Percentiles rank a stretch among this genome's conserved stretches.
Conservation (phyloP, 2,113 vertebrate genomes). For the Pseudopipra pipra region DNA sequence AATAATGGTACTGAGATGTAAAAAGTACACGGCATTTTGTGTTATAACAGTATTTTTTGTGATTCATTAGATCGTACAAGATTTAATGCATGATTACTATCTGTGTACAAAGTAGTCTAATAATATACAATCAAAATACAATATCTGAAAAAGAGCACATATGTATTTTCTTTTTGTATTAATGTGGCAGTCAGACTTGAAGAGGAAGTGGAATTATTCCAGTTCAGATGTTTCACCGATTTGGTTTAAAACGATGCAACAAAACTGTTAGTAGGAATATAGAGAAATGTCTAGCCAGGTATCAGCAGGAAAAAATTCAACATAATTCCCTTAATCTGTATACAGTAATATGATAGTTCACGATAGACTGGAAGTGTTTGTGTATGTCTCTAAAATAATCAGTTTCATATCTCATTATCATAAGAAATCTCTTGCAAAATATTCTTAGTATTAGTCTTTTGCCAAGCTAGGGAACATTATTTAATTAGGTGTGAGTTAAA, state of each 20-base stretch:
- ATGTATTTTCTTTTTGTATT: background rate
- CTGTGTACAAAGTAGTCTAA: background rate
- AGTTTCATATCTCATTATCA: background rate
- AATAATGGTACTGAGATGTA: background rate
- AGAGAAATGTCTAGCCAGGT: background rate
- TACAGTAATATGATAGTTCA: slow-evolving; percentile 16
- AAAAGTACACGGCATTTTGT: background rate
- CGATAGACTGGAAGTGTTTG: slow-evolving; percentile 1
- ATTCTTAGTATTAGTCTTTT: background rate
- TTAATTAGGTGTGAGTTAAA: slow-evolving; percentile 22
- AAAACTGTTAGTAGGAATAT: background rate
- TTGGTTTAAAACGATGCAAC: background rate
- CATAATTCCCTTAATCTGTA: slow-evolving; percentile 14
- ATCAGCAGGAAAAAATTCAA: background rate
- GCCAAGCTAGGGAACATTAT: background rate
- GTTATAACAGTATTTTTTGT: background rate
- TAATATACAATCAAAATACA: background rate
- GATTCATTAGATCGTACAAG: background rate
- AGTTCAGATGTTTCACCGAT: background rate
- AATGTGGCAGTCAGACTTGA: background rate
- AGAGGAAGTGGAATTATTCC: background rate
- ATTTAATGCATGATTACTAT: background rate
- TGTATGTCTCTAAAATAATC: slow-evolving; percentile 20
- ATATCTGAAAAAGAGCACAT: background rate
- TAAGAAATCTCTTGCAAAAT: slow-evolving; percentile 16